Conservation (phyloP, 2,888 invertebrate genomes). For the Gymnoscelis rufifasciata region DNA sequence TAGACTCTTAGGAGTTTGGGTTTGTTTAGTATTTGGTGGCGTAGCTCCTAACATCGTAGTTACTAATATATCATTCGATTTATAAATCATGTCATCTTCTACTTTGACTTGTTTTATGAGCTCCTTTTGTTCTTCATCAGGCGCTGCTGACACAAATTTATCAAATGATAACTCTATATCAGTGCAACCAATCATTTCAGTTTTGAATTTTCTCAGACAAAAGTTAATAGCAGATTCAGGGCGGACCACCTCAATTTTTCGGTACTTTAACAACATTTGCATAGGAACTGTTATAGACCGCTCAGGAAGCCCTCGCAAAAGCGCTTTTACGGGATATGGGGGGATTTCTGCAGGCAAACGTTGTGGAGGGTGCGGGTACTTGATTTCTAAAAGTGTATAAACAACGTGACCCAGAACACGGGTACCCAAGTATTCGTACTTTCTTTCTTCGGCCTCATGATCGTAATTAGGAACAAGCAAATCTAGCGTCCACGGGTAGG, state of each 20-base stretch:
- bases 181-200: slow-evolving; percentile 71
- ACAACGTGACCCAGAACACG: slow-evolving; percentile 74
- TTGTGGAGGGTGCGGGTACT: slow-evolving; percentile 64
- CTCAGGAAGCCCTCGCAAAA: slow-evolving; percentile 67
- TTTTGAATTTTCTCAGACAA: slow-evolving; percentile 75
- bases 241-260: slow-evolving; percentile 63
- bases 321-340: slow-evolving; percentile 51
- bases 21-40: slow-evolving; percentile 66
- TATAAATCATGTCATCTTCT: slow-evolving; percentile 48
- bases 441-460: slow-evolving; percentile 61
- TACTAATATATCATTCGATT: slow-evolving; percentile 44
- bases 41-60: slow-evolving; percentile 40
- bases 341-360: slow-evolving; percentile 57
- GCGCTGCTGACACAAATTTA: slow-evolving; percentile 49
- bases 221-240: slow-evolving; percentile 77
- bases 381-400: slow-evolving; percentile 69
- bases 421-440: slow-evolving; percentile 62
- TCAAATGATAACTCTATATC: slow-evolving; percentile 69
- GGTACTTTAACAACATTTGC: slow-evolving; percentile 56
- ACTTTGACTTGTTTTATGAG: slow-evolving; percentile 55
- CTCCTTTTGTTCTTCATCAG: slow-evolving; percentile 54
- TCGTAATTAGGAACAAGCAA: slow-evolving; percentile 62
- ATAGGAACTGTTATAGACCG: slow-evolving; percentile 56
- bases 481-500: slow-evolving; percentile 75
- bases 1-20: slow-evolving; percentile 80